Base-by-base conservation (phyloP, 2,888 invertebrate species). In the Drosophila heteroneura region DNA sequence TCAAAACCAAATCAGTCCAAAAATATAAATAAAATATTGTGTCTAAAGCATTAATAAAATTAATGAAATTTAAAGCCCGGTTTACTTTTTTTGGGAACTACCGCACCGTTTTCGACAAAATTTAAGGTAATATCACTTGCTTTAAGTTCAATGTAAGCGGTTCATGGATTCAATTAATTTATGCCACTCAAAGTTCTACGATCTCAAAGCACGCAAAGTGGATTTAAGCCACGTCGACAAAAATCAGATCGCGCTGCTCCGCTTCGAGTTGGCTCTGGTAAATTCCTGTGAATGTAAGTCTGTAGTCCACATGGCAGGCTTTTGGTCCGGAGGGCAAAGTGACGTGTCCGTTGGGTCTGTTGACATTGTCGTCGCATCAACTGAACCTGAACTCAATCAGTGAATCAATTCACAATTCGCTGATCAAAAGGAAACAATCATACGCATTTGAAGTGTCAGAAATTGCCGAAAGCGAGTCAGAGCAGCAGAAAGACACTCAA, bases 371-470 rank as follows among this genome's bases (percentile, higher is more conserved):
- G 83, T 79, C 90, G 86, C 87, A 87, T 79, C 88, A 87, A 83
- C 75, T 82, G 87, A 89, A 84, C 80, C 85, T 85, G 90, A 89
- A 90, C 88, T 88, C 89, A 91, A 91, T 91, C 88, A 91, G 90
- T 77, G 83, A 87, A 91, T 91, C 91, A 91, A 91, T 91, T 83
- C 89, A 91, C 89, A 90, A 86, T 75, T 90, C 87, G 87, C 87
- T 91, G 91, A 91, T 91, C 91, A 91, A 91, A 91, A 91, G 89
- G 86, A 91, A 86, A 91, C 89, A 91, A 91, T 91, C 91, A 89
- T 89, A 90, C 88, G 88, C 91, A 89, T 82, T 89, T 91, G 89
- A 85, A 90, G 89, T 91, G 89, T 85, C 91, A 89, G 90, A 88
- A 91, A 91, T 89, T 83, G 90, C 78, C 81, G 80, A 81, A 85